Percentiles rank a stretch among this genome's conserved stretches.
These are phyloP conservation scores for Stenchaetothrips biformis DNA, from an alignment of 2,888 invertebrate genomes.

Conservation along the genomic window DNA sequence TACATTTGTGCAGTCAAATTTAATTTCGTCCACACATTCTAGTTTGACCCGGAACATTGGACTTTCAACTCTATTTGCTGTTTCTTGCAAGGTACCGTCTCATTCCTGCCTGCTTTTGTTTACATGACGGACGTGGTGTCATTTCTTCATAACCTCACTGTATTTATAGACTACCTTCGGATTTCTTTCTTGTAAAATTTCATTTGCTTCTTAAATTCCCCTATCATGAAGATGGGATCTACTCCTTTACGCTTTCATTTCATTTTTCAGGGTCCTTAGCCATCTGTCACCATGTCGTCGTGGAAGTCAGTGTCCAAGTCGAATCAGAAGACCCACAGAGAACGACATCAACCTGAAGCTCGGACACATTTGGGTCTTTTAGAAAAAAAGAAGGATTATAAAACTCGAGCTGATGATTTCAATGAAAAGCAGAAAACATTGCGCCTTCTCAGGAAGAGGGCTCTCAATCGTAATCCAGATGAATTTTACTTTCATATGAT, in stretches of 20 bases:
- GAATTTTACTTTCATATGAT: conserved; percentile 99
- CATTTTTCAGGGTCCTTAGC: background rate
- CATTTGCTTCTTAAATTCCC: too few species aligned
- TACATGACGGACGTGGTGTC: too few species aligned
- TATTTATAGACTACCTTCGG: too few species aligned
- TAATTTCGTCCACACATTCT: background rate
- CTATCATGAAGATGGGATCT: too few species aligned
- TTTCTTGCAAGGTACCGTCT: too few species aligned
- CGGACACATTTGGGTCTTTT: conserved; percentile 73
- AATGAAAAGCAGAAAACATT: conserved; percentile 78
- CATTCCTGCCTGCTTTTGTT: too few species aligned
- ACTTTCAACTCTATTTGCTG: background rate
- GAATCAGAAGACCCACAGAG: conserved; percentile 76
- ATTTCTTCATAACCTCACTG: too few species aligned
- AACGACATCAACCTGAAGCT: conserved; percentile 76
- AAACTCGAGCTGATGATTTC: conserved; percentile 68
- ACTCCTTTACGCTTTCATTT: too few species aligned
- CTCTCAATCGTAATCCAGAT: conserved; percentile 91
- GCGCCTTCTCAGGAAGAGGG: conserved; percentile 74
- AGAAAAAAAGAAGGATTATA: conserved; percentile 87
- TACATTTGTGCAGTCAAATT: background rate
- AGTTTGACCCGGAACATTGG: background rate
- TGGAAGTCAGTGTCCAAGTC: conserved; percentile 85
- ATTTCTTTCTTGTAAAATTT: too few species aligned
- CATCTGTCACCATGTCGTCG: conserved; percentile 64